These are phyloP conservation scores for Glaucomys volans DNA, from an alignment of 2,113 vertebrate genomes.

Conservation along the genomic window DNA sequence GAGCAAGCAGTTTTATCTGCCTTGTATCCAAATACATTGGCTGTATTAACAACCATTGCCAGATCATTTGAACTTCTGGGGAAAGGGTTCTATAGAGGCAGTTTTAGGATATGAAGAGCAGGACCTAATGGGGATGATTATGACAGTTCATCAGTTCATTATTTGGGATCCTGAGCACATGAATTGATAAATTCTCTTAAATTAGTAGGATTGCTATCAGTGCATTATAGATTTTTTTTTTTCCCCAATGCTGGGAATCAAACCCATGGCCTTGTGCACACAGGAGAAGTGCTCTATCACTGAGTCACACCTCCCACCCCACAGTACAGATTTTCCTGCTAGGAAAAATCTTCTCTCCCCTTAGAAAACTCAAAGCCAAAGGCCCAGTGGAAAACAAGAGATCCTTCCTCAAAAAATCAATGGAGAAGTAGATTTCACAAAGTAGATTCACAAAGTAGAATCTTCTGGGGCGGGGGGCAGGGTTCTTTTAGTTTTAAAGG, in stretches of 20 bases:
- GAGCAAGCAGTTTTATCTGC: not conserved
- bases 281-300: not conserved
- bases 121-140: not conserved
- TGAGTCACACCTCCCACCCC: not conserved
- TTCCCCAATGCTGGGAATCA: not conserved
- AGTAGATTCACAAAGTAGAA: conserved; percentile 2
- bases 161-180: not conserved
- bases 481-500: conserved; percentile 12
- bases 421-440: no score
- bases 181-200: not conserved
- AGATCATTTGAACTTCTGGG: not conserved
- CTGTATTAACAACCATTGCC: not conserved
- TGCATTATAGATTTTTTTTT: not conserved
- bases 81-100: not conserved
- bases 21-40: not conserved
- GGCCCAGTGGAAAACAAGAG: not conserved
- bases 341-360: not conserved
- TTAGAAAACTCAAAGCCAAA: conserved; percentile 17
- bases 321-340: not conserved
- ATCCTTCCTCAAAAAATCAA: no score
- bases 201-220: not conserved
- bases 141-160: not conserved
- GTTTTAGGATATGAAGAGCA: not conserved
- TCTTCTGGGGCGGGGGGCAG: not conserved
- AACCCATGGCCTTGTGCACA: not conserved